These are phyloP conservation scores for Oxystoma pomonae DNA, from an alignment of 2,888 invertebrate species.

Conservation along the genomic window DNA sequence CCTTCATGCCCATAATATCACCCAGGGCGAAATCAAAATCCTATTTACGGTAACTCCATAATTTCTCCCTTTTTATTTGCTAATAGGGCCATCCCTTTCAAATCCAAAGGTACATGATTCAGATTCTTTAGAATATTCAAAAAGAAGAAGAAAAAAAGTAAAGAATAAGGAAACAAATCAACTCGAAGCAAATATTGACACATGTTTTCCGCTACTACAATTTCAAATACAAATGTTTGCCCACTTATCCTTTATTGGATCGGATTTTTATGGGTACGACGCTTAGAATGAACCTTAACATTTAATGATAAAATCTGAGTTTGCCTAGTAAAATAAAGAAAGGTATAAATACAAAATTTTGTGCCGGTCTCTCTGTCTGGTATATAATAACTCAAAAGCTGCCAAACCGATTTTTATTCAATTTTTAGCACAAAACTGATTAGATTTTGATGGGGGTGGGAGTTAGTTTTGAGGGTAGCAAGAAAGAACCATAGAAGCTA, in stretches of 20 bases:
- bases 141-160: constrained; percentile 8
- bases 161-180: constrained; percentile 35
- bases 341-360: no score
- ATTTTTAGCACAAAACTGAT: no score
- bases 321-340: no score
- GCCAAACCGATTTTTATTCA: no score
- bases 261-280: constrained; percentile 43
- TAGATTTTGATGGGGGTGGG: no score
- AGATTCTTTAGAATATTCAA: constrained; percentile 26
- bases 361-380: no score
- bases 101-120: constrained; percentile 18
- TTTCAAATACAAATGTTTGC: constrained; percentile 46
- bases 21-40: constrained; percentile 10
- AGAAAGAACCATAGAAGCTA: no score
- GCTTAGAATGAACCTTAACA: constrained; percentile 31
- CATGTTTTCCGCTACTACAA: constrained; percentile 44
- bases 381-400: no score
- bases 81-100: constrained; percentile 12
- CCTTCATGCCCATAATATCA: constrained; percentile 4
- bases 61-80: constrained; percentile 19
- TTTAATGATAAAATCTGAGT: no score
- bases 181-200: constrained; percentile 44
- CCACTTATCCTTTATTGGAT: constrained; percentile 43
- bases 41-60: constrained; percentile 20
- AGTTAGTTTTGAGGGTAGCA: no score